Conservation (phyloP, 2,113 vertebrate genomes). For the Oryzias melastigma region DNA sequence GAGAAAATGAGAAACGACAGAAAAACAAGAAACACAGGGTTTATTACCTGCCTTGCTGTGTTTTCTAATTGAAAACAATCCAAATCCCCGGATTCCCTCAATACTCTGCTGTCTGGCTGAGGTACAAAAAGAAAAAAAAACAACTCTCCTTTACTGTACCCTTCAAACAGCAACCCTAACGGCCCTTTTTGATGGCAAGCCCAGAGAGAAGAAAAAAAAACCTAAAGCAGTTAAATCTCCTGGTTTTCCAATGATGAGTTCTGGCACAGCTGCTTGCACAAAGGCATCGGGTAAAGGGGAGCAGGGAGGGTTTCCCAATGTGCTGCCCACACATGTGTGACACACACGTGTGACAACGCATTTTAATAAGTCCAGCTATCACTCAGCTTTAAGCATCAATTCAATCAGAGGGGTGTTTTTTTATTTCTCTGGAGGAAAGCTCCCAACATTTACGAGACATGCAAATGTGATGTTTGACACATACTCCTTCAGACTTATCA, state of each 20-base stretch:
- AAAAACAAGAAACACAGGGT: constrained; percentile 27
- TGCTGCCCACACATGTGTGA: constrained; percentile 32
- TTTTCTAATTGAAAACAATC: constrained; percentile 49
- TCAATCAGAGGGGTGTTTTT: constrained; percentile 57
- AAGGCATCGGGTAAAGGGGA: constrained; percentile 38
- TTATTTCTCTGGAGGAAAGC: constrained; percentile 37
- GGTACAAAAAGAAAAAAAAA: constrained; percentile 47
- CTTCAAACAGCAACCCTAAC: constrained; percentile 49
- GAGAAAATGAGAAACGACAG: constrained; percentile 41
- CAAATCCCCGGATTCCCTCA: constrained; percentile 50
- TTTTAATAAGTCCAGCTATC: constrained; percentile 42
- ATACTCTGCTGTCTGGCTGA: constrained; percentile 47
- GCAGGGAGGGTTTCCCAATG: constrained; percentile 1
- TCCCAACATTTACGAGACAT: constrained; percentile 46
- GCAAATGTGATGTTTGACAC: constrained; percentile 53
- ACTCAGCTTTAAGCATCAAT: constrained; percentile 37
- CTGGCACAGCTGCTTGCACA: constrained; percentile 34
- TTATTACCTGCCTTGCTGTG: constrained; percentile 49
- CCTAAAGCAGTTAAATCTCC: constrained; percentile 39
- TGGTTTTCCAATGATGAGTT: constrained; percentile 28
- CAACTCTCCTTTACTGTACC: constrained; percentile 58
- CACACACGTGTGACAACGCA: constrained; percentile 36
- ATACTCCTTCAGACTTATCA: constrained; percentile 38
- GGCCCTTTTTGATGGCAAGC: constrained; percentile 41
- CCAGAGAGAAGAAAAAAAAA: constrained; percentile 47